A percentile compares a stretch with the other conserved stretches of the same genome.
These are phyloP conservation scores for Elanus axillaris DNA, from an alignment of 2,113 vertebrate species.

Conservation along the genomic window DNA sequence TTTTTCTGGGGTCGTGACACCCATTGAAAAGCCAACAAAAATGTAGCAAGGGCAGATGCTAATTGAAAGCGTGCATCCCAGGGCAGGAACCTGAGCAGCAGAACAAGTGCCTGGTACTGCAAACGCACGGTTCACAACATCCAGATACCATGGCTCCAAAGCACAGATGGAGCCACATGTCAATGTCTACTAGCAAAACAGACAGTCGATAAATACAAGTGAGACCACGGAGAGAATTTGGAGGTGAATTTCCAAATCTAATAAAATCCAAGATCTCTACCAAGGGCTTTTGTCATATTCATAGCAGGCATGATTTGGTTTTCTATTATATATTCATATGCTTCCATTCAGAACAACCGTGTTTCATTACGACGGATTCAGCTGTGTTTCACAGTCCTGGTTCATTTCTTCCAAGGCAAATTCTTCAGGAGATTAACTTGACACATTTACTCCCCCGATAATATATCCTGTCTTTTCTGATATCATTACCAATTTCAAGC, in stretches of 20 bases:
- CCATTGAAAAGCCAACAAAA: background rate
- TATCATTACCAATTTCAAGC: conserved; percentile 54
- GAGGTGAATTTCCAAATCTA: background rate
- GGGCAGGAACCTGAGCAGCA: background rate
- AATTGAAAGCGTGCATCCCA: background rate
- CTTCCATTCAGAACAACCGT: conserved; percentile 34
- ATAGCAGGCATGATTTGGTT: background rate
- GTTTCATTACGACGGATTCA: background rate
- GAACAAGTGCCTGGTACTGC: background rate
- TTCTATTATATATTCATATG: conserved; percentile 27
- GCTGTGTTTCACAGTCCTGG: conserved; percentile 25
- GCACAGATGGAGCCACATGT: background rate
- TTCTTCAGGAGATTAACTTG: conserved; percentile 67
- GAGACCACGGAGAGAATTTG: background rate
- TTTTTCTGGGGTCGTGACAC: background rate
- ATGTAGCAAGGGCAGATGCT: background rate
- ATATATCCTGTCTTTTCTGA: conserved; percentile 52
- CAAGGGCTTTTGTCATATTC: background rate
- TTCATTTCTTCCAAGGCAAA: conserved; percentile 56
- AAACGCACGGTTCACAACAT: rapidly evolving
- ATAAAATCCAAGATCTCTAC: background rate
- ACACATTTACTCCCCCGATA: conserved; percentile 62
- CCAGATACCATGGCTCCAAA: background rate
- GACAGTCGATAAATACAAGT: background rate
- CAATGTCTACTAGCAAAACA: background rate